These are phyloP conservation scores for Agriopis marginaria DNA, from an alignment of 2,888 invertebrate species.

Conservation along the genomic window DNA sequence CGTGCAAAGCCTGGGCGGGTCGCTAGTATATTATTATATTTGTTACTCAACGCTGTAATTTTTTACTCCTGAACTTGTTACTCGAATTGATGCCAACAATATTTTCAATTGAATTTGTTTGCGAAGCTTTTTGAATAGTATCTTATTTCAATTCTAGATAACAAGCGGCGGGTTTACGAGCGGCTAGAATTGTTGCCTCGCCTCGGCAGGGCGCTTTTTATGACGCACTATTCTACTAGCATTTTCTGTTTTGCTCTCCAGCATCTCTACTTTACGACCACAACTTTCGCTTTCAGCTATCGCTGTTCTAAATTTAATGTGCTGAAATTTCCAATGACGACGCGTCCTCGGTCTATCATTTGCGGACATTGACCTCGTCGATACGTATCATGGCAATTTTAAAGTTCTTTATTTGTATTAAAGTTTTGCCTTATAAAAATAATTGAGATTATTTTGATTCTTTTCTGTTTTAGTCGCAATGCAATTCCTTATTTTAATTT, in stretches of 20 bases:
- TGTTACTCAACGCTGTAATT: not conserved
- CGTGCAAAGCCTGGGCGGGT: no score
- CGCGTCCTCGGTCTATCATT: conserved; percentile 34
- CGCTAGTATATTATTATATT: no score
- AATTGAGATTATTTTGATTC: not conserved
- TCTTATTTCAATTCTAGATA: conserved; percentile 61
- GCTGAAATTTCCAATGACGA: conserved; percentile 37
- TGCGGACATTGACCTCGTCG: conserved; percentile 37
- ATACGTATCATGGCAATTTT: conserved; percentile 16
- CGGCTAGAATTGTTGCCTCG: conserved; percentile 59
- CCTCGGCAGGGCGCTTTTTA: conserved; percentile 53
- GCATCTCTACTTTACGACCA: conserved; percentile 45
- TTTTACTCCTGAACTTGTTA: no score
- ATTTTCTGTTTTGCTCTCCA: conserved; percentile 49
- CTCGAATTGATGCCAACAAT: not conserved
- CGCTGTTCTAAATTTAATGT: conserved; percentile 39
- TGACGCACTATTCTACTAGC: conserved; percentile 41
- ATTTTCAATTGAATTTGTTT: conserved; percentile 30
- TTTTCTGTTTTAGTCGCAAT: not conserved
- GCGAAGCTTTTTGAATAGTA: conserved; percentile 45
- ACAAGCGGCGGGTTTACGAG: conserved; percentile 71
- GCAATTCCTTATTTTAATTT: conserved; percentile 6
- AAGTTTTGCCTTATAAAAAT: not conserved
- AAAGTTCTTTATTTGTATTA: not conserved
- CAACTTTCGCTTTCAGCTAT: conserved; percentile 39